Evolutionary conservation across 1,140 invertebrate species (phyloP).

Genomic region (Lepidurus couesii): DNA sequence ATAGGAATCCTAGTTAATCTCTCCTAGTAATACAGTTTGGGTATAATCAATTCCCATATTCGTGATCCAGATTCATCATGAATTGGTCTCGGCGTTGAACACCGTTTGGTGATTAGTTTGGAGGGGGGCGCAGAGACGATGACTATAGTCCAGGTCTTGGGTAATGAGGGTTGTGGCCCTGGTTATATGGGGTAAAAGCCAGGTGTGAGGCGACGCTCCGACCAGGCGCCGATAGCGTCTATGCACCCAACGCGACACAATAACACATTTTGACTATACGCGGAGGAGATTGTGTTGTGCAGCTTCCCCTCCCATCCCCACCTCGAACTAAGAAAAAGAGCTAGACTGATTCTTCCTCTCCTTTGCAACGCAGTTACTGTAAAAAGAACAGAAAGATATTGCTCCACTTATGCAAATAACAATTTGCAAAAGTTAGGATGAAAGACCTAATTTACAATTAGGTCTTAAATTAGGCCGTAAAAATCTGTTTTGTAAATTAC

Average conservation of each 20-base stretch:
- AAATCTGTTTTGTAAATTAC: too few species aligned
- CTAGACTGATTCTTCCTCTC: neutral
- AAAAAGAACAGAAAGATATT: too few species aligned
- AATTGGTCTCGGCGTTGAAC: conserved; percentile 2
- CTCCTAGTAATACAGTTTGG: neutral
- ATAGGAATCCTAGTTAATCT: conserved; percentile 14
- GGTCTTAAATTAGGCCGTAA: too few species aligned
- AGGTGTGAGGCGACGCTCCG: conserved; percentile 17
- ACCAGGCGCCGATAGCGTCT: conserved; percentile 17
- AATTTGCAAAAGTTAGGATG: too few species aligned
- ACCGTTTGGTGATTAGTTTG: conserved; percentile 19
- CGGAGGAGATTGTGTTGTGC: neutral
- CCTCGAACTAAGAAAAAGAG: neutral
- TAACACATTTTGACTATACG: neutral
- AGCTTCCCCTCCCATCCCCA: neutral
- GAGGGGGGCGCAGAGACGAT: neutral
- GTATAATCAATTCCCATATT: conserved; percentile 6
- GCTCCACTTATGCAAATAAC: too few species aligned
- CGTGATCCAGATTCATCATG: conserved; percentile 14
- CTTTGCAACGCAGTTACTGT: too few species aligned
- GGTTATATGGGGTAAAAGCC: conserved; percentile 1
- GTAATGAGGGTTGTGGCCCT: neutral
- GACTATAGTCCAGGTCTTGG: neutral
- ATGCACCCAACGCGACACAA: neutral
- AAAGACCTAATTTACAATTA: too few species aligned